Base-by-base conservation (phyloP, 2,113 vertebrate genomes). In the Morone saxatilis region DNA sequence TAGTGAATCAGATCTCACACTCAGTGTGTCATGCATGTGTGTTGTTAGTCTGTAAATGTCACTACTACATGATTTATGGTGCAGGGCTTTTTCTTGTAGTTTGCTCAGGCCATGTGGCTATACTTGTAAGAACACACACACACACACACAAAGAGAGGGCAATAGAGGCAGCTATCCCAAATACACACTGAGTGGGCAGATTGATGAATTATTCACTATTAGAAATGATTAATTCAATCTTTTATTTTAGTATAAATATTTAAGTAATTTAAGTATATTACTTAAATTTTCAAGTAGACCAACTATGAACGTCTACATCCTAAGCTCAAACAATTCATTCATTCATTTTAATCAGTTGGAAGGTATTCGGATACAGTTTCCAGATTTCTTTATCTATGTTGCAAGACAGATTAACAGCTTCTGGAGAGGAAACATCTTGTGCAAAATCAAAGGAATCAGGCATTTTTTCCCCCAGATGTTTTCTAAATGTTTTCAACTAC, bases 11-110 rank as follows among this genome's bases (percentile, higher is more conserved):
- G 45, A 70, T 75, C 71, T 73, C 69, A 76, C 83, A 74, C 84
- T 70, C 77, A 50, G 72, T 36, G 62, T 87, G 79, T 83, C 61
- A 50, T 74, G 67, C 8, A 0, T 84, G 78, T 85, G 90, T 85
- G 85, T 82, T 86, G 50, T 87, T 73, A 81, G 78, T 86, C 73
- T 81, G 66, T 86, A 84, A 91, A 88, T 85, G 85, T 87, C 83
- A 84, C 76, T 74, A 43, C 72, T 51, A 81, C 60, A 88, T 76
- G 68, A 91, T 76, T 90, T 78, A 88, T 81, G 63, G 71, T 31
- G 48, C n/a, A 57, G 8, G 19, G 53, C 16, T 73, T 60, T 76
- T 87, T 80, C 40, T 63, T 84, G 65, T 16, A 54, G 71, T 85
- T 77, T 86, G 51, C 77, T 56, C 68, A 62, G 41, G 54, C 73